Evolutionary conservation across 2,888 invertebrate species (phyloP), one percentile per base, ranked within the genome.

Genomic region (Tipula confusa): DNA sequence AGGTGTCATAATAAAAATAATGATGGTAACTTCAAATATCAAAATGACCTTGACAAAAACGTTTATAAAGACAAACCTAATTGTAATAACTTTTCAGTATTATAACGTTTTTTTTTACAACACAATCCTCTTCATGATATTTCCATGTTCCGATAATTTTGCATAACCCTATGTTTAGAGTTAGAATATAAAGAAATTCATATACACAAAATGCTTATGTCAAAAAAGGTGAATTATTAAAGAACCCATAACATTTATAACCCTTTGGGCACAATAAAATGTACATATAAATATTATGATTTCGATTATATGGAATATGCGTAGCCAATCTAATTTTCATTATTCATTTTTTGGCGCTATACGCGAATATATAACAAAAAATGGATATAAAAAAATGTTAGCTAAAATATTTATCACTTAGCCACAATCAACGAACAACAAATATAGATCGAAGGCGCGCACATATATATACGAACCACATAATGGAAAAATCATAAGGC

Each of bases 251-350:
- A 64, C 64, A 64, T 64, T 64, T 64, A 64, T 64, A 64, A 64
- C 24, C 24, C 64, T 24, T 64, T 64, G 64, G 64, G 24, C 9
- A 24, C 9, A 24, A 64, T 64, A 64, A 24, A 24, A 64, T 64
- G 64, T 24, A 18, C 24, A 64, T 24, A 24, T 64, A 43, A 33
- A 33, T 33, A 33, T 33, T 43, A 43, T 43, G 43, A 43, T 43
- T 15, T 43, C 43, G 64, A 64, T 11, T 24, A 64, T 24, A 24
- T 43, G n/a, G 6, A 4, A 2, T 43, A 43, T 43, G 15, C 5
- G 43, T 64, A 64, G 24, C 64, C 64, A 64, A 64, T 64, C 64
- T 64, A 64, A 64, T 64, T 64, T 64, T 64, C 64, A 64, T 64
- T 24, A 24, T 64, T 64, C 64, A 64, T 64, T 64, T 64, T 64